Evolutionary conservation across 2,113 vertebrate species (phyloP), one percentile per base, ranked within the genome.

Genomic region (Silurus asotus): DNA sequence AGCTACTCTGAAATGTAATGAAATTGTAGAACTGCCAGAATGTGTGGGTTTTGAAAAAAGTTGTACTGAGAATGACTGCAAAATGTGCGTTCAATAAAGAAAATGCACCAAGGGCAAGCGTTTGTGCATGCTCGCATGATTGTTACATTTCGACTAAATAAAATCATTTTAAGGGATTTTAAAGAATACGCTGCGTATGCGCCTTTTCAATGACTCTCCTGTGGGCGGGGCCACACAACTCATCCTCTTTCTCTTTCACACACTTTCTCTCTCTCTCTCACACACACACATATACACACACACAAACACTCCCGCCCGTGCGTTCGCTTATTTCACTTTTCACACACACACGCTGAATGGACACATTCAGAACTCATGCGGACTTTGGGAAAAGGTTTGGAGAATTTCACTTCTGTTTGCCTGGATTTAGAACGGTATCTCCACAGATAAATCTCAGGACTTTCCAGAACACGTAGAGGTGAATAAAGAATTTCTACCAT

Each of bases 181-280:
- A 10, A 2, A 20, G 19, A 10, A 23, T 17, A 48, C 17, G 8
- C 37, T 49, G 17, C 49, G 48, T 5, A 11, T 11, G 45, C 19
- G 15, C n/a, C 4, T 28, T 58, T 37, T 10, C 25, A 58, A 4
- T n/a, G 55, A 37, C 5, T 7, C 5, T 4, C 23, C 75, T 45
- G 69, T 59, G 82, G 82, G 82, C 82, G 69, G 67, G 82, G 37
- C 19, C 69, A 25, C 55, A 4, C 2, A 74, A 58, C 25, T 37
- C 80, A 10, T 48, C 14, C 20, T 5, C 51, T 0, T 51, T 37
- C 37, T 37, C 37, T 37, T 37, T 37, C 37, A 56, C 80, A 10
- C 70, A 55, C 20, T 5, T 23, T 0, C 74, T 2, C 48, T 0
- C 20, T 4, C 51, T 0, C 74, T 2, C 48, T 0, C 69, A 49